Conservation (phyloP, 2,113 vertebrate species). For the Clarias magur region DNA sequence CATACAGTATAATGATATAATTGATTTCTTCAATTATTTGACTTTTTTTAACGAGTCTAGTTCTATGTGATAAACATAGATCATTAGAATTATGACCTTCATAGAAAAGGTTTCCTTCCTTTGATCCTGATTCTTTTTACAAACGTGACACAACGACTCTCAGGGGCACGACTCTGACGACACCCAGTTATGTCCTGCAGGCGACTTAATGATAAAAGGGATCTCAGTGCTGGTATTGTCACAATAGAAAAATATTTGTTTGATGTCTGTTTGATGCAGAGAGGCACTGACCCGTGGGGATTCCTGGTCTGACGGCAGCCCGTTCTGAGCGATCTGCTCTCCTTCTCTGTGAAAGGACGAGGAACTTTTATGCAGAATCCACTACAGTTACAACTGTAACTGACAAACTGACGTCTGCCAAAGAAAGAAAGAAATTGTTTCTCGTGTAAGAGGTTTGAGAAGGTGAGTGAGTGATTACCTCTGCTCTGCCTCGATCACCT, state of each 20-base stretch:
- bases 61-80: too few relatives aligned
- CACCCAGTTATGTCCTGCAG: background rate
- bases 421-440: background rate
- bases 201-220: background rate
- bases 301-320: conserved; percentile 88
- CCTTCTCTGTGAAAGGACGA: conserved; percentile 67
- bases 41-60: too few relatives aligned
- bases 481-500: conserved; percentile 79
- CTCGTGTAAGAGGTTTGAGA: background rate
- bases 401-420: background rate
- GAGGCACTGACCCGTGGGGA: conserved; percentile 93
- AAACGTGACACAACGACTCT: too few relatives aligned
- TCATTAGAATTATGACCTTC: too few relatives aligned
- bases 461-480: conserved; percentile 68
- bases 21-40: too few relatives aligned
- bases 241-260: too few relatives aligned
- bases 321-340: conserved; percentile 85
- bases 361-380: background rate
- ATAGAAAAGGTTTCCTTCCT: too few relatives aligned
- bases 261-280: too few relatives aligned
- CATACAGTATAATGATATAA: too few relatives aligned
- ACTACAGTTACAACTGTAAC: background rate
- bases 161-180: background rate
- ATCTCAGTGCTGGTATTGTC: background rate
- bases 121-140: too few relatives aligned